Evolutionary conservation across 1,140 invertebrate genomes (phyloP).

Genomic region (Acromyrmex heyeri): DNA sequence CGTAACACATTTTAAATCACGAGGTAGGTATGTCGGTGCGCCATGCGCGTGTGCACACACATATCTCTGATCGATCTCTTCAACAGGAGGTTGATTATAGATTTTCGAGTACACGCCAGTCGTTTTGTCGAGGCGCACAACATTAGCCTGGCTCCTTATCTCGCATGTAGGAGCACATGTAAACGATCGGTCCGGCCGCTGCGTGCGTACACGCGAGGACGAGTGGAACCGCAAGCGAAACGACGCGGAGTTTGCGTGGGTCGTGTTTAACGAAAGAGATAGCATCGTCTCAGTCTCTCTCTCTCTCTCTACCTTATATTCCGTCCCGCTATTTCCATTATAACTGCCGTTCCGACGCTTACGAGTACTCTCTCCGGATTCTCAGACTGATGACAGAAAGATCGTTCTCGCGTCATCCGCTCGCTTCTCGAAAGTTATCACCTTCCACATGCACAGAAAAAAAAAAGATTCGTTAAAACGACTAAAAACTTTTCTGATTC

Average conservation of each 20-base stretch:
- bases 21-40: neutral
- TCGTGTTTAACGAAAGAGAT: constrained; percentile 24
- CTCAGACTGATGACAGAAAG: constrained; percentile 34
- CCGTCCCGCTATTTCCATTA: constrained; percentile 35
- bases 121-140: constrained; percentile 29
- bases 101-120: constrained; percentile 34
- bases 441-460: too few relatives aligned
- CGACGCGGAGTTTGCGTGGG: constrained; percentile 3
- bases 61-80: constrained; percentile 13
- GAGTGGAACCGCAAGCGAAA: constrained; percentile 8
- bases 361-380: constrained; percentile 26
- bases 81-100: constrained; percentile 10
- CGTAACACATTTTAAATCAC: neutral
- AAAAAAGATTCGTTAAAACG: too few relatives aligned
- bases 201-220: constrained; percentile 3
- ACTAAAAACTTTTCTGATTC: too few relatives aligned
- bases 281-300: neutral
- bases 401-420: neutral
- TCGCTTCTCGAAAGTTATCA: neutral
- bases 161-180: constrained; percentile 7
- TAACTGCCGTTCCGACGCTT: constrained; percentile 19
- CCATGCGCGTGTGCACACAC: neutral
- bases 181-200: neutral
- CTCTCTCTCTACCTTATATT: neutral
- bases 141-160: constrained; percentile 6